Evolutionary conservation across 2,797 vertebrate species (phyloP), one percentile per base, ranked within the genome.

Genomic region (Coccyzus lansbergi): DNA sequence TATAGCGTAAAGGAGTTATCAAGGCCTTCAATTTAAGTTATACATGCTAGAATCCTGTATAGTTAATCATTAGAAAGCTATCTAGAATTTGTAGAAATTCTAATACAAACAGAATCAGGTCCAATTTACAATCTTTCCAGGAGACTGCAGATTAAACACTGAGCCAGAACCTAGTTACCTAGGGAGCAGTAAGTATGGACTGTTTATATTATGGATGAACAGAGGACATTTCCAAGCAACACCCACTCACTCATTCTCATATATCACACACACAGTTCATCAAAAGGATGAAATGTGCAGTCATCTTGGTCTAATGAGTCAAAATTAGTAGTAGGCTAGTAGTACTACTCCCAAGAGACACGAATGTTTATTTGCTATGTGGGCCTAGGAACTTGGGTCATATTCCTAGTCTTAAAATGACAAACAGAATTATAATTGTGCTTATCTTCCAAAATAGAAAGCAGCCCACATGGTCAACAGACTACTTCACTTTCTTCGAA

Each of bases 231-330:
- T 90, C 77, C 86, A 93, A 93, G 70, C 70, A 90, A 58, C 88
- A 93, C 70, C 74, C 90, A 88, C 93, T 93, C 64, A 67, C 72
- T 93, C 92, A 90, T 86, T 90, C 83, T 90, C 55, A 44, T 83
- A 16, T 90, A 92, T 90, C 93, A 84, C 15, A 21, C 19, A 34
- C 34, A 24, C 3, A 75, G 51, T 31, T 62, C 34, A 68, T 28
- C 80, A 83, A 76, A 95, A 93, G 59, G 65, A 62, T 55, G 71
- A 90, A 84, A 53, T 25, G 19, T 71, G 75, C 77, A 71, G 21
- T 17, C 62, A 79, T 69, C 42, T 82, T 28, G 15, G 34, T 67
- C 33, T 40, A 90, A 95, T 33, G 75, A 94, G 78, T 48, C 83
- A 59, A 83, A 82, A 65, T 29, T 76, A 84, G 86, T 38, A 82